Percentiles rank a stretch among this genome's conserved stretches.
phyloP scores from a whole-genome alignment of 1,140 invertebrate species.

The Drosophila cardini region DNA sequence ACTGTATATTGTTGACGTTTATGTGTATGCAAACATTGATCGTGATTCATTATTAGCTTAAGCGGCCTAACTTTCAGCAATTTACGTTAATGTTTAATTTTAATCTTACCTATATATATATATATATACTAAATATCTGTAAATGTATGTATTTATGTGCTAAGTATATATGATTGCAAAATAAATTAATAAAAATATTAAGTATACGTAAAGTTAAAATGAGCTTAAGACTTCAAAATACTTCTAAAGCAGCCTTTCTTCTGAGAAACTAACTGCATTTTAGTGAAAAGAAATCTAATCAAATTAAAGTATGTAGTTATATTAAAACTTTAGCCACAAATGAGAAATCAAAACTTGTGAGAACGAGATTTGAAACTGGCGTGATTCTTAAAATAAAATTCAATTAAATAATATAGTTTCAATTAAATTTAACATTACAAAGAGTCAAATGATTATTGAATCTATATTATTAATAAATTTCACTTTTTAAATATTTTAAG shows the following conservation, averaged over 20 bases:
- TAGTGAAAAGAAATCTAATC: background rate
- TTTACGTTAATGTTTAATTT: constrained; percentile 53
- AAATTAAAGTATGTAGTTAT: background rate
- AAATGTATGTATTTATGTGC: constrained; percentile 60
- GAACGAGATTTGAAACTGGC: too few species aligned
- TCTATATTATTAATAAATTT: too few species aligned
- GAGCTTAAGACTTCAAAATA: background rate
- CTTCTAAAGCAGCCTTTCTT: background rate
- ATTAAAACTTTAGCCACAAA: too few species aligned
- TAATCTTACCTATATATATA: constrained; percentile 21
- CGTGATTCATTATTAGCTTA: constrained; percentile 61
- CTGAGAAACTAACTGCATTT: background rate
- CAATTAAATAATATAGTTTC: too few species aligned
- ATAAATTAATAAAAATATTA: constrained; percentile 52
- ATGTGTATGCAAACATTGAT: constrained; percentile 50
- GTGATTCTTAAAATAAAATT: too few species aligned
- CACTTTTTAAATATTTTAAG: background rate
- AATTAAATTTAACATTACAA: too few species aligned
- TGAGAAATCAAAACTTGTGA: too few species aligned
- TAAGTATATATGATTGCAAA: constrained; percentile 54
- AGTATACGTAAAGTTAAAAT: constrained; percentile 39
- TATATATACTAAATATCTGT: constrained; percentile 42
- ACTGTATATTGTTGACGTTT: constrained; percentile 63
- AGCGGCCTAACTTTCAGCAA: constrained; percentile 48
- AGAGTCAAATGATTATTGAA: too few species aligned